Evolutionary conservation across 2,113 vertebrate genomes (phyloP).

Genomic region (Cairina moschata): DNA sequence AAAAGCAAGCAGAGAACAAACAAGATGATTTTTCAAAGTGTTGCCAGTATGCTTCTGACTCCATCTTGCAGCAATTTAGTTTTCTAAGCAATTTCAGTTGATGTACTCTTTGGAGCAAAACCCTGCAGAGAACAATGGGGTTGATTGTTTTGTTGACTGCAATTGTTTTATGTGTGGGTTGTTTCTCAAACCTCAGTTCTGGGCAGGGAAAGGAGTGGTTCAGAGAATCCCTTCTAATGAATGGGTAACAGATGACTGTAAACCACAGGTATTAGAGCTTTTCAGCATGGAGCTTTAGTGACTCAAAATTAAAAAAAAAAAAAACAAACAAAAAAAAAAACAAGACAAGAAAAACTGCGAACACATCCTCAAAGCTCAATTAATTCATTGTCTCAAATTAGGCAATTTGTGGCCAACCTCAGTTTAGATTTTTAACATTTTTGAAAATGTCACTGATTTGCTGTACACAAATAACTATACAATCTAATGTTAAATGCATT

Average conservation of each 20-base stretch:
- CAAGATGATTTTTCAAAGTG: constrained; percentile 18
- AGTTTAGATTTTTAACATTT: constrained; percentile 50
- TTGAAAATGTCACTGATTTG: constrained; percentile 14
- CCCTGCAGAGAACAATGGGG: constrained; percentile 12
- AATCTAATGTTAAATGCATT: background rate
- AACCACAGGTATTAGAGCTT: constrained; percentile 49
- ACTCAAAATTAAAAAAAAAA: constrained; percentile 42
- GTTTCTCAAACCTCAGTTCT: background rate
- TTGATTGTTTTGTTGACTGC: background rate
- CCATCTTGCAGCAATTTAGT: constrained; percentile 28
- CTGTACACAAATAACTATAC: background rate
- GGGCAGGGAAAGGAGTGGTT: constrained; percentile 8
- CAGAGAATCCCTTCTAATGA: constrained; percentile 56
- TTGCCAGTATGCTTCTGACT: background rate
- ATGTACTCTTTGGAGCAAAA: background rate
- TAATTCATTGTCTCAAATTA: constrained; percentile 57
- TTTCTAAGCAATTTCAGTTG: constrained; percentile 13
- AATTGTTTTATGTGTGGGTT: constrained; percentile 19
- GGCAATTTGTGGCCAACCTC: constrained; percentile 61
- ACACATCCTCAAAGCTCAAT: constrained; percentile 15
- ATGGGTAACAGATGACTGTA: constrained; percentile 43
- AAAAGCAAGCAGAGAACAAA: background rate
- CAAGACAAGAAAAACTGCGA: constrained; percentile 17
- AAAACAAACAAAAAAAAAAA: constrained; percentile 39
- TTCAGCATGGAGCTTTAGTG: constrained; percentile 17